These are phyloP conservation scores for Eudyptes chrysolophus DNA, from an alignment of 2,113 vertebrate species.

Conservation along the genomic window DNA sequence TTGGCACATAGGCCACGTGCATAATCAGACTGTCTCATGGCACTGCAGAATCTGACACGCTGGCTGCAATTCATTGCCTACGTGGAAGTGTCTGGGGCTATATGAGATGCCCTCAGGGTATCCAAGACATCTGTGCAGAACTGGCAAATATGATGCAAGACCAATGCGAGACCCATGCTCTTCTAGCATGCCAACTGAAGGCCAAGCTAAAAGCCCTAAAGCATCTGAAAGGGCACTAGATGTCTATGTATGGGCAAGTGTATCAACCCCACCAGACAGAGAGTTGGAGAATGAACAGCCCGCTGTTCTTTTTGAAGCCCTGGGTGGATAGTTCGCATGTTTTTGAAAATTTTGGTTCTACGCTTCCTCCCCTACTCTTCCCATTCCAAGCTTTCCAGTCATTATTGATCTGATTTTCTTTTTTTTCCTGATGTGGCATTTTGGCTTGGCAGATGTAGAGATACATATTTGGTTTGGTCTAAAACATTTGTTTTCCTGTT, in stretches of 20 bases:
- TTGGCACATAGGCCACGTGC: not conserved
- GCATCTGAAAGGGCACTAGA: not conserved
- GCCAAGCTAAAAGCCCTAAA: not conserved
- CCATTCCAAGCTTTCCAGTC: not conserved
- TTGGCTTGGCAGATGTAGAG: not conserved
- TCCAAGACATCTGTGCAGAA: not conserved
- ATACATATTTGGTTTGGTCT: not conserved
- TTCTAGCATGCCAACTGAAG: not conserved
- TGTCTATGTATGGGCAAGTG: not conserved
- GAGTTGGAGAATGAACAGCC: not conserved
- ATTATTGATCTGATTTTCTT: not conserved
- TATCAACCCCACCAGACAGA: not conserved
- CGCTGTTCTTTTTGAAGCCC: not conserved
- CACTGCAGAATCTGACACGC: not conserved
- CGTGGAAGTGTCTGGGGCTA: not conserved
- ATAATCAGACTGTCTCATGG: not conserved
- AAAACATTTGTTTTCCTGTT: not conserved
- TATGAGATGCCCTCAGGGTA: not conserved
- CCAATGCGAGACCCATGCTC: not conserved
- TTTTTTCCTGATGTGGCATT: not conserved
- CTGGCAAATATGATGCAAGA: not conserved
- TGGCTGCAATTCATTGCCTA: not conserved
- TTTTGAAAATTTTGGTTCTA: not conserved
- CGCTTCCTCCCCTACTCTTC: fast-evolving
- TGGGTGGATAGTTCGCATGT: not conserved